Base-by-base conservation (phyloP, 2,113 vertebrate species). In the Glaucidium brasilianum region DNA sequence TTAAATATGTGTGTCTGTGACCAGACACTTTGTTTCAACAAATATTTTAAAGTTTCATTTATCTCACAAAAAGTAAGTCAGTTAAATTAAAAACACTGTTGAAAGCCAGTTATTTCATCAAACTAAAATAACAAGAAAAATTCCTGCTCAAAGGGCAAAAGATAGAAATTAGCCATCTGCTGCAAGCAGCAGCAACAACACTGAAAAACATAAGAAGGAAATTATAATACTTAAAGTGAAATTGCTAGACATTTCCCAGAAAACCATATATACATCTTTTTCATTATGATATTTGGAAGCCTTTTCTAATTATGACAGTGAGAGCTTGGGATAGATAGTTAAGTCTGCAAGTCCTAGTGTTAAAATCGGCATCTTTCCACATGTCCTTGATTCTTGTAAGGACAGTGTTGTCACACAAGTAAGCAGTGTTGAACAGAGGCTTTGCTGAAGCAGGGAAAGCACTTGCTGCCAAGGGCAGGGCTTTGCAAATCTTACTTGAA, bases 141-240 rank as follows among this genome's bases (percentile, higher is more conserved):
- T 55, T 92, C 59, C 85, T 53, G 43, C 5, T 12, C 69, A 94
- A 93, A 89, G 91, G 85, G 74, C 89, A 82, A 76, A 92, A 95
- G 64, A 69, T 80, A 88, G 45, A 91, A 96, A 94, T 53, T 81
- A 86, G 35, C 94, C 96, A 97, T 97, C 96, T 97, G 97, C 75
- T 93, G 77, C 47, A 64, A 30, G 39, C 59, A 91, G 59, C 53
- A 93, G 29, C 69, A 95, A 29, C 53, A 89, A 6, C 11, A 60
- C 23, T 32, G 1, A 64, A 55, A 82, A 90, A 19, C 12, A 22
- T 37, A 55, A 83, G 68, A 72, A 85, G 72, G 41, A 77, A 74
- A 74, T 71, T 8, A 26, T 69, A 74, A 72, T 58, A n/a, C 82
- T 78, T 80, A 23, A 88, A 83, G 52, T 59, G 72, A 81, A 29